These are phyloP conservation scores for Apeira syringaria DNA, from an alignment of 2,888 invertebrate genomes.

Conservation along the genomic window DNA sequence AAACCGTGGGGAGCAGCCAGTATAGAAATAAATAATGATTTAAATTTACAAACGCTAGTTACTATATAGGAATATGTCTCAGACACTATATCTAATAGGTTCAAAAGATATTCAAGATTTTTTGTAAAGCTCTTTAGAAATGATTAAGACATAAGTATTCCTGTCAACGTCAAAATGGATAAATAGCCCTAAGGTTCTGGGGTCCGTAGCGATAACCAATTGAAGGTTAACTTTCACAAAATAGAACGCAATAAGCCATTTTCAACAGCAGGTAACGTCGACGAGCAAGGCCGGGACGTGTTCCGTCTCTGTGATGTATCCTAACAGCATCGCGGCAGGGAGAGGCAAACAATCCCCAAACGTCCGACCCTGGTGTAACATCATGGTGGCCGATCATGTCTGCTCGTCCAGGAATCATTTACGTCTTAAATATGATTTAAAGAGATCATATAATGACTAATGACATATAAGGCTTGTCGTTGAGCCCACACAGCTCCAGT, in stretches of 20 bases:
- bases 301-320: conserved; percentile 17
- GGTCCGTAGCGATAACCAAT: too few species aligned
- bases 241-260: conserved; percentile 15
- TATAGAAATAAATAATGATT: too few species aligned
- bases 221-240: conserved; percentile 10
- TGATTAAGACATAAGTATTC: too few species aligned
- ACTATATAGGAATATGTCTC: too few species aligned
- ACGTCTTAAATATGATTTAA: conserved; percentile 67
- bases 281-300: conserved; percentile 22
- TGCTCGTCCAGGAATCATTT: conserved; percentile 44
- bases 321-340: conserved; percentile 23
- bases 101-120: too few species aligned
- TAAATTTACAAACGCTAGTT: too few species aligned
- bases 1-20: too few species aligned
- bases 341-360: conserved; percentile 27
- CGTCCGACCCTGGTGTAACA: conserved; percentile 25
- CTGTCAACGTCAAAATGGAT: too few species aligned
- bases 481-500: conserved; percentile 73
- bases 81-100: too few species aligned
- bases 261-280: conserved; percentile 23
- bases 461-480: conserved; percentile 68
- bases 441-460: conserved; percentile 63
- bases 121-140: too few species aligned
- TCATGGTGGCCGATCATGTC: conserved; percentile 38
- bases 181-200: too few species aligned